Percentiles rank a stretch among this genome's conserved stretches.
These are phyloP conservation scores for Hymenopus coronatus DNA, from an alignment of 2,888 invertebrate species.

Conservation along the genomic window DNA sequence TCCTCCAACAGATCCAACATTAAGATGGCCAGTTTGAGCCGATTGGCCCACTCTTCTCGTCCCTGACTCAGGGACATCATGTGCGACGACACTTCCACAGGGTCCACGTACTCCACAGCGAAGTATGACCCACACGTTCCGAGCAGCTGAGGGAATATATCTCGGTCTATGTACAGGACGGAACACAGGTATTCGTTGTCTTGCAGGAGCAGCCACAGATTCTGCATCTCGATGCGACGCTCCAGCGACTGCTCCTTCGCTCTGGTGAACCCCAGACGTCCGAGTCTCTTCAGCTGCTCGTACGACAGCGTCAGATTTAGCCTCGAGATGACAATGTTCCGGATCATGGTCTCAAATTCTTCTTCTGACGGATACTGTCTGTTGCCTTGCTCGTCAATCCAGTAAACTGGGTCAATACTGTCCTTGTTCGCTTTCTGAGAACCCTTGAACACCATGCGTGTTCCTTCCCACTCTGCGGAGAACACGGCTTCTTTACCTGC, in stretches of 20 bases:
- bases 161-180: constrained; percentile 56
- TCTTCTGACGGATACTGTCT: constrained; percentile 54
- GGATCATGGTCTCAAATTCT: constrained; percentile 54
- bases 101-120: constrained; percentile 61
- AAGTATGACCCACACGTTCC: constrained; percentile 67
- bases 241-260: constrained; percentile 24
- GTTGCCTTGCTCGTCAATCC: constrained; percentile 47
- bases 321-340: constrained; percentile 52
- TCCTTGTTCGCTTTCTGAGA: constrained; percentile 46
- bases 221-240: constrained; percentile 52
- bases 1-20: constrained; percentile 60
- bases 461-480: constrained; percentile 57
- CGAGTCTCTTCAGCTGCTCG: constrained; percentile 51
- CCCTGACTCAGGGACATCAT: constrained; percentile 52
- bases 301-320: constrained; percentile 54
- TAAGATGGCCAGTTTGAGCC: constrained; percentile 56
- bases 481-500: constrained; percentile 61
- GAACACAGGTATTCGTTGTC: constrained; percentile 66
- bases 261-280: constrained; percentile 47
- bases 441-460: constrained; percentile 59
- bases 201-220: constrained; percentile 61
- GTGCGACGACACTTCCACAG: constrained; percentile 43
- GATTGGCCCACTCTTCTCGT: constrained; percentile 56
- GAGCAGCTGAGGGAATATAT: constrained; percentile 62
- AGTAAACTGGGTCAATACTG: constrained; percentile 49